Evolutionary conservation across 2,797 vertebrate genomes (phyloP), one percentile per base, ranked within the genome.

Genomic region (Perodicticus potto): DNA sequence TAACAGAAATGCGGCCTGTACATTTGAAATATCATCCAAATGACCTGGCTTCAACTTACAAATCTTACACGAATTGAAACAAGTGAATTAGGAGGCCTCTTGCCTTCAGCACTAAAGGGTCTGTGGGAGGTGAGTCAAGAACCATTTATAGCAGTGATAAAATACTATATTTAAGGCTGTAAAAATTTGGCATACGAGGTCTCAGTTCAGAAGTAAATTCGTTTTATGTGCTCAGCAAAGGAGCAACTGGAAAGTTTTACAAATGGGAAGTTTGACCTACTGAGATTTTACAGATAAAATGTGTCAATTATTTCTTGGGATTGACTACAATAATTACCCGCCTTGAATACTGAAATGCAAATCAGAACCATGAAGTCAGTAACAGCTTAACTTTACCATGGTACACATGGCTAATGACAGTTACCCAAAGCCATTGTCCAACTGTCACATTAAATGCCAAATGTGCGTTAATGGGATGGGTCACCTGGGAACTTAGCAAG

Each of bases 121-220:
- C 93, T 96, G 69, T 95, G 88, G 95, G 95, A 97, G 92, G 73
- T 89, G 29, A 97, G 82, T 94, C 63, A 73, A 93, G 89, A 95
- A 78, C 91, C 93, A 96, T 97, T 97, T 96, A 96, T 89, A 93
- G 93, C 59, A 93, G 96, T 96, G 90, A 97, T 97, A 96, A 97
- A 97, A 95, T 92, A 92, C 78, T 97, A 88, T 94, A 96, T 94
- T 97, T 97, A 94, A 97, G 73, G 65, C 85, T 96, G 34, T 97
- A 98, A 97, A 97, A 96, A 94, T 78, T 93, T 97, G 97, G 95
- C 95, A 96, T 91, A 65, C 5, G 34, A 88, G 87, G 69, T 96
- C 96, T 97, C 87, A 43, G 87, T 93, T 95, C 95, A 97, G 97
- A 94, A 97, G 92, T 97, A 97, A 97, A 97, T 96, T 97, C 0